Evolutionary conservation across 2,888 invertebrate genomes (phyloP), one percentile per base, ranked within the genome.

Genomic region (Cantharis lateralis): DNA sequence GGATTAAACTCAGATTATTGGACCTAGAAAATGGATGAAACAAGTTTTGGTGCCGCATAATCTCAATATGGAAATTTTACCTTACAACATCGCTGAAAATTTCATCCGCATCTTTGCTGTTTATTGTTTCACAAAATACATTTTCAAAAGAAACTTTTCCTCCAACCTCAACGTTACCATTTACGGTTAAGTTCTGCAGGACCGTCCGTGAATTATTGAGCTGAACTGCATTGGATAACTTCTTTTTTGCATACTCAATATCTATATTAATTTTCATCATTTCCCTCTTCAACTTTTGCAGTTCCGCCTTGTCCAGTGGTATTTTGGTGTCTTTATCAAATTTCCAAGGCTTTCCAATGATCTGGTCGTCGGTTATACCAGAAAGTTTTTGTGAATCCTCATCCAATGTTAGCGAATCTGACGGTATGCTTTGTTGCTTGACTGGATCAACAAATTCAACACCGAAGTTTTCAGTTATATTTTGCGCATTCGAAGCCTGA

Each of bases 151-250:
- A 80, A 66, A 86, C 80, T 10, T 79, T 82, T 15, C 86, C 87
- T 15, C 79, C 79, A 28, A 89, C 82, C 71, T 82, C 80, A 1
- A 89, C 79, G 64, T 82, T 77, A 16, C 87, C 89, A 26, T 84
- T 83, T 10, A 90, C 80, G 18, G 86, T 80, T 1, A 89, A 32
- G 80, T 84, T 26, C 84, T 78, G 66, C 13, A 71, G 70, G 11
- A 13, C 11, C 15, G 72, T 62, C 62, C 15, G 11, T 11, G 61
- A 18, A 24, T 18, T 66, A 16, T 68, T 61, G 10, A 73, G 15
- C 13, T 78, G 76, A 1, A 80, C n/a, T 1, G 78, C 61, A 1
- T 77, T 80, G 2, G 18, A 69, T 15, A 84, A 78, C 73, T 78
- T 80, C 15, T 80, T 63, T 71, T 79, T 79, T 10, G 84, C 79